Evolutionary conservation across 2,113 vertebrate genomes (phyloP), one percentile per base, ranked within the genome.

Genomic region (Xyliphius kryptos): DNA sequence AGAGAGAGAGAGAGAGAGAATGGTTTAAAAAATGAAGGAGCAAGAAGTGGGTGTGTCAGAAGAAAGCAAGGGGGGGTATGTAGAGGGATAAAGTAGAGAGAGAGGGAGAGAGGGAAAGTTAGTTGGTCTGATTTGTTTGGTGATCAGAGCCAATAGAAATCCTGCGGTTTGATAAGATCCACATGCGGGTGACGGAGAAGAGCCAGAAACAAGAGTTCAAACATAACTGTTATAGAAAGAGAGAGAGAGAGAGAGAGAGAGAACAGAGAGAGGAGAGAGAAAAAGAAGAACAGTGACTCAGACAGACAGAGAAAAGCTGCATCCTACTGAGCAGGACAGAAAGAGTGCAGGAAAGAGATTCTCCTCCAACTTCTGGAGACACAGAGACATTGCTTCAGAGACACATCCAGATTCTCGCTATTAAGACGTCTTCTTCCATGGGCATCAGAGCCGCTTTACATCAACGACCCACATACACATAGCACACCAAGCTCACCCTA

Each of bases 101-200:
- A 49, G 62, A 19, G 52, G 13, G 66, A 47, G 61, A 61, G 61
- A 11, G 65, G 43, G 59, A 69, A 76, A 26, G 76, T 77, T 67
- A 76, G 69, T 74, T 67, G 67, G 74, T 64, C 75, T 72, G 86
- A 80, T 83, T 81, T 80, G 84, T 80, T 82, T 75, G 82, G 80
- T 57, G 80, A 73, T 74, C 67, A 13, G 85, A 89, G 87, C 87
- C 88, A 89, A 89, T 89, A 73, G 87, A 68, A 83, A 83, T 57
- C 81, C 71, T 74, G 62, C 79, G 21, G 79, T 56, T 70, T 68
- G 84, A 75, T 80, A 79, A 85, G 77, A 84, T 84, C 81, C 79
- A 68, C 75, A 68, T 74, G 86, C 83, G 71, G 60, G 79, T 56
- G 81, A 64, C 69, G 69, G 71, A 59, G 78, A 66, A 43, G 61